phyloP scores from a whole-genome alignment of 2,113 vertebrate genomes.

The Aphelocoma coerulescens region DNA sequence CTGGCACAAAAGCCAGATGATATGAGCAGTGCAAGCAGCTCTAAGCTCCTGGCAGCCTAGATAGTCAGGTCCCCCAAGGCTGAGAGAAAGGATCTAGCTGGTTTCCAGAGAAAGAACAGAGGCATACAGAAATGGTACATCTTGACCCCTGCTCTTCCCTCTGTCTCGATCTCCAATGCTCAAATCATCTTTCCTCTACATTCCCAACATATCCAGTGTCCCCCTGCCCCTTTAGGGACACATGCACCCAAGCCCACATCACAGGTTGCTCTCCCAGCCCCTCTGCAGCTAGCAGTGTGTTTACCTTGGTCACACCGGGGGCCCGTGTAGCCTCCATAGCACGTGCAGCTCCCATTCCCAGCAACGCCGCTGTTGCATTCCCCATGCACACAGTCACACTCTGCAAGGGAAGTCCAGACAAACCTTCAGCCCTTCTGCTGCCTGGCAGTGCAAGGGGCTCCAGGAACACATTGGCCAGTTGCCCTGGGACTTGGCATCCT shows the following conservation, averaged over 20 bases:
- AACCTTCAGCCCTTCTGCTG: background rate
- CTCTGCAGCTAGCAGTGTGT: background rate
- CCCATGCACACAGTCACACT: constrained; percentile 83
- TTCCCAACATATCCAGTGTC: background rate
- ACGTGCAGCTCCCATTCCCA: constrained; percentile 84
- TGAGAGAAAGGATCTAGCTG: background rate
- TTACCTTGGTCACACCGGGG: constrained; percentile 85
- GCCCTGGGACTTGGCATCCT: background rate
- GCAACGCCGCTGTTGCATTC: constrained; percentile 76
- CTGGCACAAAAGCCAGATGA: background rate
- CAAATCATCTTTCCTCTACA: background rate
- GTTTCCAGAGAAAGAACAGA: background rate
- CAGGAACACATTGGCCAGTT: background rate
- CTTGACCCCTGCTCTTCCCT: background rate
- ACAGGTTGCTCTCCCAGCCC: background rate
- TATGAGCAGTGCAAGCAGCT: background rate
- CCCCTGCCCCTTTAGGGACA: background rate
- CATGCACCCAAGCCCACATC: background rate
- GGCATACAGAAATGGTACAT: background rate
- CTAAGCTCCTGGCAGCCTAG: background rate
- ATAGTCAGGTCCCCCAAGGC: background rate
- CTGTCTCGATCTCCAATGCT: background rate
- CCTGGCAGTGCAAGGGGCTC: background rate
- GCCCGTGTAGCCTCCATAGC: constrained; percentile 88
- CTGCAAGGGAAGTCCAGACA: constrained; percentile 64